Evolutionary conservation across 2,797 vertebrate species (phyloP), one percentile per base, ranked within the genome.

Genomic region (Paratrypauchen microcephalus): DNA sequence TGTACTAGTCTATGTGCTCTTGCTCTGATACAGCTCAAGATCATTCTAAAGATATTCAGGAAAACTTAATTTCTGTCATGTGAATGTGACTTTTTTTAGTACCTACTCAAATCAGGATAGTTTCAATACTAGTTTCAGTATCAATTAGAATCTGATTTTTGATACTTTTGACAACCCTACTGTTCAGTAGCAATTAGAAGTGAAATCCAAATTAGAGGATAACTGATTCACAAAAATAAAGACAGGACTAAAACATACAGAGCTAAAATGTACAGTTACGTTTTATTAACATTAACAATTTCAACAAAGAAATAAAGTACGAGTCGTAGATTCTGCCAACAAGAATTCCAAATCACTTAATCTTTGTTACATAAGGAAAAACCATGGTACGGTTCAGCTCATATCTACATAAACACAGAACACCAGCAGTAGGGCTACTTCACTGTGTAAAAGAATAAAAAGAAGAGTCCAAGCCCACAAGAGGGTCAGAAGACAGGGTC

Each of bases 271-370:
- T 91, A 92, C 88, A 92, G 90, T 86, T 80, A 80, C 65, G 65
- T 86, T 91, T 93, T 91, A 90, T 92, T 92, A 78, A 77, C 58
- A 89, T 88, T 73, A 87, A 88, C 83, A 73, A 88, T 89, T 81
- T 84, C 72, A 89, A 91, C 90, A 93, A 93, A 92, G 81, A 91
- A 89, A 90, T 86, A 64, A 86, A 79, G 72, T 83, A 88, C 70
- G 56, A 68, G 63, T 77, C 78, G 84, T 72, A 80, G 76, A 78
- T 87, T 82, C 76, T 75, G 72, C 77, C 88, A 83, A 92, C 89
- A 89, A 81, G 76, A 83, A 77, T 84, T 82, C 72, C 78, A 88
- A 88, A 47, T 78, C 69, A 59, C 66, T 55, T 55, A 21, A 77
- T 63, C 75, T 70, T 76, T 28, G 77, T 84, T 82, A 83, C 78